These are phyloP conservation scores for Aulostomus chinensis DNA, from an alignment of 2,797 vertebrate species.

Conservation along the genomic window DNA sequence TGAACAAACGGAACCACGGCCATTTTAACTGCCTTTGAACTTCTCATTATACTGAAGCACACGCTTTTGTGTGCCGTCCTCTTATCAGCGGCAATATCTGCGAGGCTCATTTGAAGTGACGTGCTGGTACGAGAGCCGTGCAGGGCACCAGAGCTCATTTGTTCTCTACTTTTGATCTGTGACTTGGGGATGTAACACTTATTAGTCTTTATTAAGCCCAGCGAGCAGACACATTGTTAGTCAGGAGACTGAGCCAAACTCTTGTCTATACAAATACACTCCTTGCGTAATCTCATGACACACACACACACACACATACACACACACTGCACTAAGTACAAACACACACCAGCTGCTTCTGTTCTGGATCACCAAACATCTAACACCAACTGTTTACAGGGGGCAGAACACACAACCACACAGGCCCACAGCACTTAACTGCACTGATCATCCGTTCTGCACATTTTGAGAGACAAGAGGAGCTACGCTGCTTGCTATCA, in stretches of 20 bases:
- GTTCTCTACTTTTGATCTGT: constrained; percentile 31
- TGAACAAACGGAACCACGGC: no score
- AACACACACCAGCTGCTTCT: not conserved
- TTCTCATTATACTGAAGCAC: not conserved
- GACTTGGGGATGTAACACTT: constrained; percentile 9
- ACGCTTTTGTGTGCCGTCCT: constrained; percentile 1
- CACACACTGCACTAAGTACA: no score
- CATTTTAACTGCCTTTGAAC: no score
- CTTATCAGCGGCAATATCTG: constrained; percentile 6
- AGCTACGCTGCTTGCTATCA: no score
- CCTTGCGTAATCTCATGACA: not conserved
- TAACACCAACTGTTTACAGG: constrained; percentile 6
- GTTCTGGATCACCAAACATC: constrained; percentile 1
- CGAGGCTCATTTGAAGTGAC: constrained; percentile 14
- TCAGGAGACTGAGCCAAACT: not conserved
- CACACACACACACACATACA: no score
- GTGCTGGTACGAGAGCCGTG: constrained; percentile 9
- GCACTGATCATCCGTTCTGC: constrained; percentile 10
- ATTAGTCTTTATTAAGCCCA: constrained; percentile 23
- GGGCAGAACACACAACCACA: not conserved
- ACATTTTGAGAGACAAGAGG: constrained; percentile 1
- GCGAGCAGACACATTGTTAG: constrained; percentile 1
- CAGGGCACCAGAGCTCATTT: constrained; percentile 26
- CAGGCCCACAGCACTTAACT: not conserved
- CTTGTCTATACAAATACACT: constrained; percentile 16